These are phyloP conservation scores for Popillia japonica DNA, from an alignment of 1,140 invertebrate species.

Conservation along the genomic window DNA sequence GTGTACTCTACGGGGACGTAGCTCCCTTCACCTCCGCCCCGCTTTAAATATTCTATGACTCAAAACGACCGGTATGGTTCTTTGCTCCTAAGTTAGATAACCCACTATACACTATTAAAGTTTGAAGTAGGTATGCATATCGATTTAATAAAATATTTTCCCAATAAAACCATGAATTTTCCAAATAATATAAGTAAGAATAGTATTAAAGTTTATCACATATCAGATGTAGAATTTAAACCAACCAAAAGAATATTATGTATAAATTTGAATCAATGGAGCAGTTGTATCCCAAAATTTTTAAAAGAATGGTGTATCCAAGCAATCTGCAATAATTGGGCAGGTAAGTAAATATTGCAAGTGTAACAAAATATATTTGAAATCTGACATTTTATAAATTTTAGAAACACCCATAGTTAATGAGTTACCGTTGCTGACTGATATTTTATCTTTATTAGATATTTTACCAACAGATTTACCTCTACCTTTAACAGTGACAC, in stretches of 20 bases:
- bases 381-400: not conserved
- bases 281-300: not conserved
- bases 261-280: conserved; percentile 35
- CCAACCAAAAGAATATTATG: conserved; percentile 26
- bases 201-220: conserved; percentile 18
- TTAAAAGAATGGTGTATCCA: conserved; percentile 25
- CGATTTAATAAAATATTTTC: not conserved
- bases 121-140: not conserved
- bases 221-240: conserved; percentile 15
- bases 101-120: not conserved
- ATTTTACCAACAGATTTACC: conserved; percentile 61
- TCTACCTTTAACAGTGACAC: conserved; percentile 60
- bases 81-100: not conserved
- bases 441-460: conserved; percentile 54
- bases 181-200: conserved; percentile 36
- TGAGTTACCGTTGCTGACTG: conserved; percentile 20
- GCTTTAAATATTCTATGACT: no score
- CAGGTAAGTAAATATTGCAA: not conserved
- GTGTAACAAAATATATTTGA: not conserved
- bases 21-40: no score
- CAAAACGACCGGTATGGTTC: no score
- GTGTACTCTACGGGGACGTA: no score
- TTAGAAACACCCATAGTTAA: conserved; percentile 17
- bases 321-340: conserved; percentile 7
- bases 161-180: not conserved